Base-by-base conservation (phyloP, 2,888 invertebrate genomes). In the Cantharis lateralis region DNA sequence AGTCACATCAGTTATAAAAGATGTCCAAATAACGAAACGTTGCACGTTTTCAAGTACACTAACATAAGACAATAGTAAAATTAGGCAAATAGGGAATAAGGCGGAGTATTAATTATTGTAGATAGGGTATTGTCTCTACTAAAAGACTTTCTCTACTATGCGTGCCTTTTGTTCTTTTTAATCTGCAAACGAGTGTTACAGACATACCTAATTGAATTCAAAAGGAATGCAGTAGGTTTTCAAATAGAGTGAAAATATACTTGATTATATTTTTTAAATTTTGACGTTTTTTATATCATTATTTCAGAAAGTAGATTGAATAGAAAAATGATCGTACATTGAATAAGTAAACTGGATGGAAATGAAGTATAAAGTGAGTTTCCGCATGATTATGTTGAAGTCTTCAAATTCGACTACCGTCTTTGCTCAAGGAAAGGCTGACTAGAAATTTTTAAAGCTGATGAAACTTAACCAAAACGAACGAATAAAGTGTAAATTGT, bases 321-420 rank as follows among this genome's bases (percentile, higher is more conserved):
- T 69, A 69, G 69, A 68, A 73, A 73, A 73, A 73, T 69, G 73
- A 73, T 73, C 62, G 28, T 69, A 73, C 73, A 62, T 72, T 26
- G 62, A 73, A 26, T 48, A 73, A 73, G 72, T 26, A 73, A 73
- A 69, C 68, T 62, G 62, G 62, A 68, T 28, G 69, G 73, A 73
- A 73, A 68, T 69, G 68, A 73, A 72, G 48, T 73, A 68, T 69
- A 48, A 73, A 72, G 48, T 73, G 73, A 73, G 68, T 73, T 73
- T 73, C 73, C 73, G 62, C 68, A 15, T 73, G 73, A 73, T 73
- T 73, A 69, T 66, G 62, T 62, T 68, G 68, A 73, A 15, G 69
- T 24, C 73, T 73, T 68, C 68, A 68, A 68, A 68, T 73, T 73
- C 73, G 64, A 66, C 64, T 66, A 66, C 64, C 64, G 24, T n/a